A percentile compares a stretch with the other conserved stretches of the same genome.
phyloP scores from a whole-genome alignment of 2,888 invertebrate genomes.

The Trichacis sp. region DNA sequence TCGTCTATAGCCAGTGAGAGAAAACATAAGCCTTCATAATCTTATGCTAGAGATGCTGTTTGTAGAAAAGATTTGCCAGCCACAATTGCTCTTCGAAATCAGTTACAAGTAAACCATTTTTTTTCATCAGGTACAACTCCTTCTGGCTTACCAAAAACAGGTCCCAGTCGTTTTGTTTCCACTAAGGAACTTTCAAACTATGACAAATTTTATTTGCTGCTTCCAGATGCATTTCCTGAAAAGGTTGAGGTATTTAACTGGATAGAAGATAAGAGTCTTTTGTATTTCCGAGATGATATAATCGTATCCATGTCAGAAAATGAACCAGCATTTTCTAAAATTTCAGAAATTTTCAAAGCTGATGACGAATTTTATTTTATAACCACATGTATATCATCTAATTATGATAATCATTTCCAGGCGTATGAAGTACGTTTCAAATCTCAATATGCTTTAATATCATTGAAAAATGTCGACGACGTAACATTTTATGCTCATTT shows the following conservation, averaged over 20 bases:
- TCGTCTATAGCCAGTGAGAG: conserved; percentile 11
- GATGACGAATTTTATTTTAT: background rate
- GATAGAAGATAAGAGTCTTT: too few relatives aligned
- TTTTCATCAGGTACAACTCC: too few relatives aligned
- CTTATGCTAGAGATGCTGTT: background rate
- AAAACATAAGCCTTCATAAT: conserved; percentile 14
- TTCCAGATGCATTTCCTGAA: too few relatives aligned
- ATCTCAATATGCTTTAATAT: background rate
- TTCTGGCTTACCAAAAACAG: too few relatives aligned
- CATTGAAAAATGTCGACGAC: background rate
- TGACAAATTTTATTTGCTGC: too few relatives aligned
- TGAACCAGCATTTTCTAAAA: background rate
- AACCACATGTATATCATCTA: background rate
- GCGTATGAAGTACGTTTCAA: background rate
- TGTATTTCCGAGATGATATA: too few relatives aligned
- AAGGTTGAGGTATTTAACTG: too few relatives aligned
- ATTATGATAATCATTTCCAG: background rate
- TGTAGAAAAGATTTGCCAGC: background rate
- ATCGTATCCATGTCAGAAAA: too few relatives aligned
- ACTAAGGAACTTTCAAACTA: too few relatives aligned
- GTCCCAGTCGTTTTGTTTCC: too few relatives aligned
- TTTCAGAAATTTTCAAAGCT: background rate
- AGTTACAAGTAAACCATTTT: too few relatives aligned
- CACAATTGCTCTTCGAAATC: too few relatives aligned
- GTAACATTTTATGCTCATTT: background rate